phyloP scores from a whole-genome alignment of 2,797 vertebrate genomes.

The Enteromius radiatus region DNA sequence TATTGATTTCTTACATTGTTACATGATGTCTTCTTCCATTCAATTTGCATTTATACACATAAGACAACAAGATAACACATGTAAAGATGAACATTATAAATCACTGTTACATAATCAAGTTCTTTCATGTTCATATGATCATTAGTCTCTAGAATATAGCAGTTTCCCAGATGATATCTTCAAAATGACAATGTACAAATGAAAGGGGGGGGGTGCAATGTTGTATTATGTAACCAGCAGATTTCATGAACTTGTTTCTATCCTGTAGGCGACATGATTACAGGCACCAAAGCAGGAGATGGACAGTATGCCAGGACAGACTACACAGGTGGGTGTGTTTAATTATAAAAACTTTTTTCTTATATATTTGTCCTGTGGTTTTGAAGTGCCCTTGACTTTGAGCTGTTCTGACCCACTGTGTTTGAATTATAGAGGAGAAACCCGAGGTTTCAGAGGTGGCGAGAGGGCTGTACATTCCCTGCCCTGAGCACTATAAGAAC shows the following conservation, averaged over 20 bases:
- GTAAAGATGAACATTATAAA: slow-evolving; percentile 21
- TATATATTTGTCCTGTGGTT: neutral
- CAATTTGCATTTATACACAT: slow-evolving; percentile 25
- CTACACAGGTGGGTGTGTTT: slow-evolving; percentile 82
- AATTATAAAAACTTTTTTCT: neutral
- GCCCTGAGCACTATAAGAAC: slow-evolving; percentile 93
- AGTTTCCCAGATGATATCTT: slow-evolving; percentile 1
- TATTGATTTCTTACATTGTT: neutral
- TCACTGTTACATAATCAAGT: slow-evolving; percentile 27
- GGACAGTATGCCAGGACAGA: slow-evolving; percentile 92
- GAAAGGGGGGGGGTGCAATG: neutral
- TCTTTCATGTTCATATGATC: slow-evolving; percentile 7
- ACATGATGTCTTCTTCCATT: neutral
- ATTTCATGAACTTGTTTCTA: slow-evolving; percentile 31
- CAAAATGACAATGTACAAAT: slow-evolving; percentile 32
- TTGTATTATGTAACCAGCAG: slow-evolving; percentile 28
- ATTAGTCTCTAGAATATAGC: slow-evolving; percentile 19
- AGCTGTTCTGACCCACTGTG: slow-evolving; percentile 16
- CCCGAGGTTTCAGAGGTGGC: slow-evolving; percentile 83
- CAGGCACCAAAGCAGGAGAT: slow-evolving; percentile 89
- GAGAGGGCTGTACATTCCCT: slow-evolving; percentile 89
- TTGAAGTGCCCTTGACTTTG: slow-evolving; percentile 6
- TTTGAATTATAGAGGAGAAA: slow-evolving; percentile 65
- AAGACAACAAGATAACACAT: slow-evolving; percentile 26
- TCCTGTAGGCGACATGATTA: slow-evolving; percentile 85